These are phyloP conservation scores for Mechanitis messenoides DNA, from an alignment of 2,888 invertebrate species.

Conservation along the genomic window DNA sequence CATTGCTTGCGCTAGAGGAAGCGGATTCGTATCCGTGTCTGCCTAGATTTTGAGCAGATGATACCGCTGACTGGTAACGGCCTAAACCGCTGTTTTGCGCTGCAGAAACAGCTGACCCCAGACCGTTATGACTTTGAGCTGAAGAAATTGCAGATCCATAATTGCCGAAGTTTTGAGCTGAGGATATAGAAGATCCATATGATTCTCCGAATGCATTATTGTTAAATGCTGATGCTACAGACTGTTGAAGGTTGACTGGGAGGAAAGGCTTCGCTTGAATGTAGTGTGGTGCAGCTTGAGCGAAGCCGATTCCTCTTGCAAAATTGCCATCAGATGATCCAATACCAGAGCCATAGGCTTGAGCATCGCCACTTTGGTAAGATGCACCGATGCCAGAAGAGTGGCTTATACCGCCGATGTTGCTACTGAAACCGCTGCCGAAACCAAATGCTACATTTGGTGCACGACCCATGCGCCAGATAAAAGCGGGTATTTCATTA, in stretches of 20 bases:
- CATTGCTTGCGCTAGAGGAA: conserved; percentile 15
- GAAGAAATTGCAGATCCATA: conserved; percentile 46
- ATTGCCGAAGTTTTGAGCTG: conserved; percentile 44
- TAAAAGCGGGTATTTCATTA: conserved; percentile 16
- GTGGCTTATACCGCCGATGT: conserved; percentile 62
- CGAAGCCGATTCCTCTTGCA: conserved; percentile 55
- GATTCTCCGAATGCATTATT: conserved; percentile 18
- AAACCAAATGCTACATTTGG: conserved; percentile 61
- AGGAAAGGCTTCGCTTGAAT: conserved; percentile 20
- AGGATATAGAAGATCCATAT: conserved; percentile 34
- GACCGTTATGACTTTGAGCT: conserved; percentile 46
- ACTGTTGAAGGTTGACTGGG: conserved; percentile 20
- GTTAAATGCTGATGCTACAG: conserved; percentile 15
- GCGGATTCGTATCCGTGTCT: conserved; percentile 19
- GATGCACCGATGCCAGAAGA: conserved; percentile 55
- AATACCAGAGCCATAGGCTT: conserved; percentile 53
- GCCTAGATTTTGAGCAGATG: conserved; percentile 40
- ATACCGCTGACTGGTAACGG: conserved; percentile 39
- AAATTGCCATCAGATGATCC: conserved; percentile 41
- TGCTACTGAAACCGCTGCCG: conserved; percentile 63
- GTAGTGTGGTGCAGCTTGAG: conserved; percentile 42
- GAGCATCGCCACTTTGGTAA: conserved; percentile 52
- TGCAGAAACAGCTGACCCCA: conserved; percentile 39
- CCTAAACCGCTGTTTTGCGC: conserved; percentile 35
- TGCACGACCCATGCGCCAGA: conserved; percentile 38